A percentile compares a stretch with the other conserved stretches of the same genome.
Evolutionary conservation across 2,113 vertebrate genomes (phyloP).

Genomic region (Acanthochromis polyacanthus): DNA sequence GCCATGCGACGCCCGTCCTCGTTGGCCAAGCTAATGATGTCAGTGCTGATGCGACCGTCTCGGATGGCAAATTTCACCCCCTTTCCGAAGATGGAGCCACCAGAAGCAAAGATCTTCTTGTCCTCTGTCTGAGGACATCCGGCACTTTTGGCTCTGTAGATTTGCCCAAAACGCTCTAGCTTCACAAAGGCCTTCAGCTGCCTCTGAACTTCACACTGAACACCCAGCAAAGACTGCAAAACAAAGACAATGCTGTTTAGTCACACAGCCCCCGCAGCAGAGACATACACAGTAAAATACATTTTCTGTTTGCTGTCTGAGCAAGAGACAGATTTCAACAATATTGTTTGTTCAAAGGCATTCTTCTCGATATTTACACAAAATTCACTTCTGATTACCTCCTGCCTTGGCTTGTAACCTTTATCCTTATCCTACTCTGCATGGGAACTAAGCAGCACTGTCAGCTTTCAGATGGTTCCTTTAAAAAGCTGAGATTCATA

Average conservation of each 20-base stretch:
- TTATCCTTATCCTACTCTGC: conserved; percentile 42
- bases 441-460: conserved; percentile 35
- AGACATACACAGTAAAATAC: conserved; percentile 1
- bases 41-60: conserved; percentile 90
- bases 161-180: conserved; percentile 92
- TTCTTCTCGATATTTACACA: conserved; percentile 13
- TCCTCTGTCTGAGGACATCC: conserved; percentile 89
- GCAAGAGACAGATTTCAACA: conserved; percentile 27
- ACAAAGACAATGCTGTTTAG: conserved; percentile 56
- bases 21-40: conserved; percentile 96
- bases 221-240: conserved; percentile 93
- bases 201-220: conserved; percentile 98
- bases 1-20: conserved; percentile 95
- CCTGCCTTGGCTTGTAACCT: conserved; percentile 35
- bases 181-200: conserved; percentile 98
- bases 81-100: conserved; percentile 93
- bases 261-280: conserved; percentile 37
- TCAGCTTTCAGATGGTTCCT: conserved; percentile 34
- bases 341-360: background rate
- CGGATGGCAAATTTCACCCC: conserved; percentile 96
- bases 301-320: conserved; percentile 5
- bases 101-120: conserved; percentile 89
- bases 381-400: conserved; percentile 27
- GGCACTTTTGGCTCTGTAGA: conserved; percentile 90
- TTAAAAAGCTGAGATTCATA: conserved; percentile 48